Evolutionary conservation across 2,113 vertebrate genomes (phyloP), one percentile per base, ranked within the genome.

Genomic region (Gymnocephalus cernua): DNA sequence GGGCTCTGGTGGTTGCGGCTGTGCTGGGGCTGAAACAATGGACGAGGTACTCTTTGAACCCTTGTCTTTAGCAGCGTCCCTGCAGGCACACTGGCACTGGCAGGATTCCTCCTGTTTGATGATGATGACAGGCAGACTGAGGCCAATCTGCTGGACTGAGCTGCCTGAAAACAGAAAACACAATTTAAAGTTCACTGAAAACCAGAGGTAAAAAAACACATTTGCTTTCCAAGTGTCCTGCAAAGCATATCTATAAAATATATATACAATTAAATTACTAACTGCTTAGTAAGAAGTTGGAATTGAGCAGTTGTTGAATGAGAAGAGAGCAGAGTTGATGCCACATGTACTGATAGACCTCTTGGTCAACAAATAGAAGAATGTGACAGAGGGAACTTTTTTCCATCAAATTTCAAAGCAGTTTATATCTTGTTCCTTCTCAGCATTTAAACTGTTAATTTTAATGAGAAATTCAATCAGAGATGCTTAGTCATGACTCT

Each of bases 61-160:
- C 88, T 95, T 96, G 61, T 97, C 96, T 93, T 97, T 98, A 85
- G 90, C 92, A 56, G 95, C 94, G 95, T 99, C 98, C 94, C 98
- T 95, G 93, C 98, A 99, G 73, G 97, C 96, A 88, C 98, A 99
- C 68, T 99, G 97, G 92, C 98, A 99, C 95, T 99, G 98, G 91
- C 98, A 99, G 27, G 97, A 97, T 88, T 99, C 98, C 90, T 99
- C 98, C 95, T 99, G 98, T 91, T 99, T 99, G 91, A 99, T 99
- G 94, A 99, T 99, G 92, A 99, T 99, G 90, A 99, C 97, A 3
- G 98, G 98, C 86, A 99, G 95, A 57, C 98, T 99, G 92, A 99
- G 96, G 84, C 98, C 98, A 8, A 99, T 99, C 94, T 99, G 98
- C 89, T 99, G 98, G 80, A 99, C 96, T 1, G 97, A 93, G 89